Evolutionary conservation across 2,888 invertebrate species (phyloP), one percentile per base, ranked within the genome.

Genomic region (Tortricodes alternella): DNA sequence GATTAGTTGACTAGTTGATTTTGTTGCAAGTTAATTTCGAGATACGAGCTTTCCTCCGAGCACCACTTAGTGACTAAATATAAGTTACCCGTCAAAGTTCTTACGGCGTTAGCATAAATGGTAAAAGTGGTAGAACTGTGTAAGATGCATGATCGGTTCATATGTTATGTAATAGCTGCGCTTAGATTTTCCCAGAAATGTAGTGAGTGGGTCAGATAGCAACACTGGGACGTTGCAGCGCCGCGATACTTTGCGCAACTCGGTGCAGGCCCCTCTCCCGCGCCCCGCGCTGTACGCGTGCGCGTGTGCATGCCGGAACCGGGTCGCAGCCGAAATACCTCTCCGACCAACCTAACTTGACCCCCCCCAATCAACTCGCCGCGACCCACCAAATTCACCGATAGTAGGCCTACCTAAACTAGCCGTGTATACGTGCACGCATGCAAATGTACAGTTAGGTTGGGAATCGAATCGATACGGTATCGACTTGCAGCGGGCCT

Each of bases 361-460:
- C 66, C 88, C 74, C 67, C 77, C 77, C 68, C 48, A 64, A 13
- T n/a, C 46, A 60, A 46, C 55, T 23, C 49, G 49, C 51, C 53
- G 57, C 55, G 37, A 51, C 53, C 56, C 56, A 43, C 46, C 50
- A 9, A 13, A 64, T 57, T 53, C 56, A 59, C 64, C 61, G 70
- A 71, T 68, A 64, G 63, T 57, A 62, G 83, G 60, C 79, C 84
- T 63, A 43, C 27, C 43, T 65, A 66, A 15, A 61, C 64, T 73
- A 73, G 86, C 55, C 55, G 62, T 53, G 62, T 78, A 74, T 84
- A 83, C 82, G 82, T 89, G 89, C 89, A 89, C 84, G 88, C 86
- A 90, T 89, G 89, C 89, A 89, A 89, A 89, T 88, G 75, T 88
- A 90, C 89, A 85, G 88, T 89, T 89, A 88, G 73, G 72, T 71